Base-by-base conservation (phyloP, 1,140 invertebrate genomes). In the Papilio polyxenes region DNA sequence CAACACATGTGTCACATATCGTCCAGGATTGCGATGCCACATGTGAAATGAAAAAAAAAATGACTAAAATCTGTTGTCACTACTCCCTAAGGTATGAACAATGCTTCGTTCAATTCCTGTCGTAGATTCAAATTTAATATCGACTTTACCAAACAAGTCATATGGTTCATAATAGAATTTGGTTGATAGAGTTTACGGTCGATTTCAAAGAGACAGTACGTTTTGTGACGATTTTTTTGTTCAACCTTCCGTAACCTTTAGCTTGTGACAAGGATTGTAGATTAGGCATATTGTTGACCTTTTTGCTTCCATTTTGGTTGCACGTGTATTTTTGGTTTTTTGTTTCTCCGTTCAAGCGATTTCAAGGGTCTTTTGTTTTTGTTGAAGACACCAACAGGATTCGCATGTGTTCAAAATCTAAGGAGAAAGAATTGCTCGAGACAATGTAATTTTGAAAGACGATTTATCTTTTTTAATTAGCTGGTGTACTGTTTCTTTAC, bases 251-350 rank as follows among this genome's bases (percentile, higher is more conserved):
- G 87, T 92, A 93, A 94, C 93, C 93, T 93, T 93, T 94, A 90
- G 92, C 93, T 91, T 93, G 89, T 92, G 93, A 94, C 92, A 94
- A 87, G 92, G 92, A 92, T 93, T 93, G 90, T 93, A 93, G 92
- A 93, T 94, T 93, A 93, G 92, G 92, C 92, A 93, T 93, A 93
- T 93, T 93, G 93, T 94, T 94, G 90, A 92, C 90, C 93, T 93
- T 94, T 94, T 94, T 93, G 88, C 88, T 89, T 91, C 87, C 89
- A 88, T 90, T 90, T 86, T 82, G 62, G 87, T 84, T 91, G 90
- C 92, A 93, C 91, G 89, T 94, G 92, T 89, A 82, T 88, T 89
- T 89, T 83, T 82, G 82, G 85, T 88, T 93, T 94, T 94, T 93
- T 90, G 88, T 83, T 74, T 51, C 31, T 79, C 74, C 77, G 80